A percentile compares a stretch with the other conserved stretches of the same genome.
phyloP scores from a whole-genome alignment of 2,113 vertebrate genomes.

The Daphoenositta chrysoptera region DNA sequence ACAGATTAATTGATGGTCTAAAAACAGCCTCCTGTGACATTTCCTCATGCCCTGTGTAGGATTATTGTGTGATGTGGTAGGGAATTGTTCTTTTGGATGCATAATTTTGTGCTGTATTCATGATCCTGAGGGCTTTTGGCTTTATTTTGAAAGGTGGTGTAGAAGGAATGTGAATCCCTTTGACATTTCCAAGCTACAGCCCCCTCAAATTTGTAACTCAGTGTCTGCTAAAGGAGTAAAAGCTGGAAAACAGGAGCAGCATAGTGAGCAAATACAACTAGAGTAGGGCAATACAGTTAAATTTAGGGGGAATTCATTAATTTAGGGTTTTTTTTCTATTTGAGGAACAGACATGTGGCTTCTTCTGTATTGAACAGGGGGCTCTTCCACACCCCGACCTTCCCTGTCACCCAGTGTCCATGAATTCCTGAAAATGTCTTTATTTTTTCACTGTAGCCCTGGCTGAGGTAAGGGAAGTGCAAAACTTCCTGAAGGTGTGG shows the following conservation, averaged over 20 bases:
- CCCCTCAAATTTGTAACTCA: not conserved
- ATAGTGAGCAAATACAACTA: not conserved
- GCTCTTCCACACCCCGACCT: not conserved
- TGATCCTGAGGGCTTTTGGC: not conserved
- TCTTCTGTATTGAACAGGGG: not conserved
- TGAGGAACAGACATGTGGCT: not conserved
- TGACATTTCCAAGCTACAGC: not conserved
- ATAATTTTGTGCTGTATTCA: not conserved
- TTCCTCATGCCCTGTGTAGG: not conserved
- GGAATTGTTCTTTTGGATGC: not conserved
- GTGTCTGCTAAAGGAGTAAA: not conserved
- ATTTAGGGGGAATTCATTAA: not conserved
- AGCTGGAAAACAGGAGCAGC: not conserved
- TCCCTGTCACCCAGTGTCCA: rapidly evolving
- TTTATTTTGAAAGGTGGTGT: not conserved
- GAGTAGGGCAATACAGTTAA: not conserved
- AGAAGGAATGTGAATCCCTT: not conserved
- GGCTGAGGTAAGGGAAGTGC: not conserved
- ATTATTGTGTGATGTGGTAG: not conserved
- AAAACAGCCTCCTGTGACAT: not conserved
- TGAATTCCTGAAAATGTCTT: not conserved
- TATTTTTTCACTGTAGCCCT: not conserved
- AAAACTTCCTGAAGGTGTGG: not conserved
- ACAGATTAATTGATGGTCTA: not conserved
- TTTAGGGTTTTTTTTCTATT: not conserved